A percentile compares a stretch with the other conserved stretches of the same genome.
These are phyloP conservation scores for Eremobia ochroleuca DNA, from an alignment of 2,888 invertebrate genomes.

Conservation along the genomic window DNA sequence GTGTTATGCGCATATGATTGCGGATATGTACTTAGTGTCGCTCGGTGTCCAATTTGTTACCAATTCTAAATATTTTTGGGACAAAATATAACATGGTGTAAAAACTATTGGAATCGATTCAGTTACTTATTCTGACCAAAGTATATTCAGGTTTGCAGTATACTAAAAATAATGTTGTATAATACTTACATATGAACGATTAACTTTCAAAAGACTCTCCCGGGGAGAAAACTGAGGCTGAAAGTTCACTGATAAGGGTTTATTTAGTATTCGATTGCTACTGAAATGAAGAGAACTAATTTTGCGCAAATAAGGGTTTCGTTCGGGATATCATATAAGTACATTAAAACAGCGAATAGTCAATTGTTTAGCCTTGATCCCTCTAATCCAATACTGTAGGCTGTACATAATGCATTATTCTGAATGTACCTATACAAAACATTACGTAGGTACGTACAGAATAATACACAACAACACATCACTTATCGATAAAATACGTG, in stretches of 20 bases:
- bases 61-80: no score
- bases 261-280: neutral
- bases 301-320: conserved; percentile 8
- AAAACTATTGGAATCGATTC: no score
- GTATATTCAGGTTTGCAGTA: no score
- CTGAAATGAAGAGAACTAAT: neutral
- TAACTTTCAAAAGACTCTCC: neutral
- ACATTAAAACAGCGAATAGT: conserved; percentile 5
- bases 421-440: neutral
- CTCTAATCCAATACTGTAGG: conserved; percentile 35
- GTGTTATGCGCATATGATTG: no score
- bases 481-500: neutral
- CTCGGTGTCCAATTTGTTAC: no score
- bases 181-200: no score
- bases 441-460: no score
- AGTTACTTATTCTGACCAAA: no score
- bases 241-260: neutral
- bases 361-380: conserved; percentile 11
- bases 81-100: no score
- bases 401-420: neutral
- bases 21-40: no score
- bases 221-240: neutral
- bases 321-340: neutral
- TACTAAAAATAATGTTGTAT: no score
- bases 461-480: neutral